phyloP scores from a whole-genome alignment of 2,797 vertebrate genomes.

The Myotis planiceps region DNA sequence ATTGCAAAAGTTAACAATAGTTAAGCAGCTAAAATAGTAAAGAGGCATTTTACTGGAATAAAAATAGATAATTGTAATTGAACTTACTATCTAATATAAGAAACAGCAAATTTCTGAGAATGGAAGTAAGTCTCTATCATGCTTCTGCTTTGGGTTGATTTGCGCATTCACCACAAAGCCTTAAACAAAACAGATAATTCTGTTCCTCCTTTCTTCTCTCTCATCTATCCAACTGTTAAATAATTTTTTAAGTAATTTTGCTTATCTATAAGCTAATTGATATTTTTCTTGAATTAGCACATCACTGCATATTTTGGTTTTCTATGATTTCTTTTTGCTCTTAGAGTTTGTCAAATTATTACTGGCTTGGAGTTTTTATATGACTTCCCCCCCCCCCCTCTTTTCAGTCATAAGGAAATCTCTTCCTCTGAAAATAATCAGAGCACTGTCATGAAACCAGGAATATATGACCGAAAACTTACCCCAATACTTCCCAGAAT shows the following conservation, averaged over 20 bases:
- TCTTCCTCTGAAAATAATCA: constrained; percentile 74
- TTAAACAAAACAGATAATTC: not conserved
- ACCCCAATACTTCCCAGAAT: constrained; percentile 68
- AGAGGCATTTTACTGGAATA: constrained; percentile 2
- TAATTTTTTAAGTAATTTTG: not conserved
- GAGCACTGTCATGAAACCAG: constrained; percentile 57
- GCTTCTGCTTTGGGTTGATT: not conserved
- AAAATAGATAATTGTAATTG: not conserved
- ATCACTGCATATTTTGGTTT: not conserved
- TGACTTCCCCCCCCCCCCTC: not conserved
- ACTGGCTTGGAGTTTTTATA: not conserved
- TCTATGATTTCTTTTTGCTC: not conserved
- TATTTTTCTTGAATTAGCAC: constrained; percentile 15
- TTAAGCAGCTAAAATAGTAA: not conserved
- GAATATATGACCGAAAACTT: constrained; percentile 43
- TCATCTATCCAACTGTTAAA: not conserved
- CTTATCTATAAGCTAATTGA: not conserved
- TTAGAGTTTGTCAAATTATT: constrained; percentile 15
- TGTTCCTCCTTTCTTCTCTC: not conserved
- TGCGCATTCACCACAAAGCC: not conserved
- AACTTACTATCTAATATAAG: not conserved
- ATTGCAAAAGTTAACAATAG: not conserved
- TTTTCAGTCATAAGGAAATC: constrained; percentile 53
- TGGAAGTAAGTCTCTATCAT: not conserved
- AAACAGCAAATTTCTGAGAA: not conserved